These are phyloP conservation scores for Drosophila saltans DNA, from an alignment of 1,140 invertebrate species.

Conservation along the genomic window DNA sequence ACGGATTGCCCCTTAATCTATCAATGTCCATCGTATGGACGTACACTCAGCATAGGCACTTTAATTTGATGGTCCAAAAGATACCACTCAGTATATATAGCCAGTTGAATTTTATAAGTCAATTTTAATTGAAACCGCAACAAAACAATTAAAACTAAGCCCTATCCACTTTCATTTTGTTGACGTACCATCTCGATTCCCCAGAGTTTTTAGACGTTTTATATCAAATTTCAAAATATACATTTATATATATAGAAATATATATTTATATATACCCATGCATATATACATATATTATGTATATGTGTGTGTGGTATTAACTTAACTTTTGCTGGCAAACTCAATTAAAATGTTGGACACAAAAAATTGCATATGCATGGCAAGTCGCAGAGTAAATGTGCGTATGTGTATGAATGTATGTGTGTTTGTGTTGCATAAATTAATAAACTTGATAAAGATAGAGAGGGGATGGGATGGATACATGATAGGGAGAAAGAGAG, in stretches of 20 bases:
- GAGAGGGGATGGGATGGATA: not conserved
- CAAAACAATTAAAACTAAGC: constrained; percentile 77
- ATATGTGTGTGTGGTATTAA: constrained; percentile 46
- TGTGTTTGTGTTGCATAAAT: constrained; percentile 67
- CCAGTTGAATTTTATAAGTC: constrained; percentile 42
- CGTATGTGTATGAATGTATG: constrained; percentile 3
- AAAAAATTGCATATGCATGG: constrained; percentile 74
- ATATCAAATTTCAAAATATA: not conserved
- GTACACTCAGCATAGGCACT: constrained; percentile 34
- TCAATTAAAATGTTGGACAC: constrained; percentile 75
- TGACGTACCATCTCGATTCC: constrained; percentile 2
- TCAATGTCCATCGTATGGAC: constrained; percentile 25
- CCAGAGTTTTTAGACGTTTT: not conserved
- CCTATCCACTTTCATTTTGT: constrained; percentile 18
- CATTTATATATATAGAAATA: not conserved
- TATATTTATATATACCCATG: constrained; percentile 11
- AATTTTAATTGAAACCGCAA: constrained; percentile 76
- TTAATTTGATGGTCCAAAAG: constrained; percentile 38
- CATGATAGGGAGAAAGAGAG: not conserved
- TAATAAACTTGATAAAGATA: constrained; percentile 72
- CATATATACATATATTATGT: constrained; percentile 18
- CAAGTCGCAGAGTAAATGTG: constrained; percentile 44
- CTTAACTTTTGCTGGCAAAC: constrained; percentile 72
- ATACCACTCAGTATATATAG: not conserved
- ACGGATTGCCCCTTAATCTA: constrained; percentile 41